Conservation (phyloP, 1,140 invertebrate genomes). For the Pseudomyrmex gracilis region DNA sequence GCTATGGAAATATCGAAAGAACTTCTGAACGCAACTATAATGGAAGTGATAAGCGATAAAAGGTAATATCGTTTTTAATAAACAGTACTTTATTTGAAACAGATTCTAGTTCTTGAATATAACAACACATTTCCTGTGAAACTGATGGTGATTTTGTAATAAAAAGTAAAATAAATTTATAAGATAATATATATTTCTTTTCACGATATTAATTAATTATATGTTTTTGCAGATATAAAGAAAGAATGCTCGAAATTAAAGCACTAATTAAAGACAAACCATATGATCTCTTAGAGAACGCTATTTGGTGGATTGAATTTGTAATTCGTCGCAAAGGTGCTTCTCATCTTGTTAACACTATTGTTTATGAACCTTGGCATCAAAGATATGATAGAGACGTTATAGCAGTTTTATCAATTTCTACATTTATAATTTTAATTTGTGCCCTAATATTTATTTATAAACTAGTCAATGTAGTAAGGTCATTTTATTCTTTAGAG, state of each 20-base stretch:
- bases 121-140: neutral
- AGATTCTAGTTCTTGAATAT: neutral
- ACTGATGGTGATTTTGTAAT: too few relatives aligned
- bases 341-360: conserved; percentile 80
- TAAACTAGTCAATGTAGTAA: conserved; percentile 24
- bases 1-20: conserved; percentile 47
- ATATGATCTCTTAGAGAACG: conserved; percentile 79
- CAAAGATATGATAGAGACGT: conserved; percentile 77
- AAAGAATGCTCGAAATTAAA: conserved; percentile 73
- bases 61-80: conserved; percentile 44
- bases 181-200: neutral
- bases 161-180: too few relatives aligned
- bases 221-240: conserved; percentile 77
- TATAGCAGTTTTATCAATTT: conserved; percentile 65
- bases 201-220: neutral
- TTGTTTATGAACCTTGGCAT: conserved; percentile 81
- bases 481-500: neutral
- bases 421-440: conserved; percentile 33
- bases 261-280: conserved; percentile 82
- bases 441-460: conserved; percentile 17
- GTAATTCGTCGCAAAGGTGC: conserved; percentile 85
- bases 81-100: neutral
- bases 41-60: conserved; percentile 68
- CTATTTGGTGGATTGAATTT: conserved; percentile 87
- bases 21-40: conserved; percentile 61